Evolutionary conservation across 2,888 invertebrate genomes (phyloP).

Genomic region (Pherbina coryleti): DNA sequence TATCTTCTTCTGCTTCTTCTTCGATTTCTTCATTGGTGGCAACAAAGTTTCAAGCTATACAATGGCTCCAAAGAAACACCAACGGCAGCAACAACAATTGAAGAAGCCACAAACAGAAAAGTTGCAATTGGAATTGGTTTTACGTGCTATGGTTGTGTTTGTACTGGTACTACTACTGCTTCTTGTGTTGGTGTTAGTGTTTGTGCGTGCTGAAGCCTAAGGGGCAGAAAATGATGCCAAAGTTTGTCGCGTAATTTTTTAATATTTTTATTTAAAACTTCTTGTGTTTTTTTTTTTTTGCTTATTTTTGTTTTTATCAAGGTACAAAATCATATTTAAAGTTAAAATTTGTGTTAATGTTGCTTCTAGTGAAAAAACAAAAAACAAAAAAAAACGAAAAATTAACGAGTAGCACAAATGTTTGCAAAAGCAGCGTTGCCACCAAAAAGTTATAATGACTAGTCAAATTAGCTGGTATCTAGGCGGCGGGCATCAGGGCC

Average conservation of each 20-base stretch:
- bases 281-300: neutral
- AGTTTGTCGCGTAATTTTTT: neutral
- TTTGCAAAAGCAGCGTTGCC: neutral
- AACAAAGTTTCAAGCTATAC: neutral
- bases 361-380: too few relatives aligned
- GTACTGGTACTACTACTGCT: neutral
- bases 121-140: neutral
- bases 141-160: conserved; percentile 8
- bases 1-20: neutral
- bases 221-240: too few relatives aligned
- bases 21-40: neutral
- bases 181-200: neutral
- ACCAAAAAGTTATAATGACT: neutral
- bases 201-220: neutral
- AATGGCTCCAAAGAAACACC: neutral
- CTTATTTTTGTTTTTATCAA: neutral
- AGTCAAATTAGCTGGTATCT: neutral
- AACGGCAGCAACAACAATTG: neutral
- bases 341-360: neutral
- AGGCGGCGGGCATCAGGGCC: neutral
- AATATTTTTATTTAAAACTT: neutral
- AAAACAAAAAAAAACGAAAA: neutral
- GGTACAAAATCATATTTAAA: neutral
- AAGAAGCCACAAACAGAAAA: neutral
- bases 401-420: neutral